Percentiles rank a stretch among this genome's conserved stretches.
These are phyloP conservation scores for Myiothlypis chrysogaster DNA, from an alignment of 2,797 vertebrate genomes.

Conservation along the genomic window DNA sequence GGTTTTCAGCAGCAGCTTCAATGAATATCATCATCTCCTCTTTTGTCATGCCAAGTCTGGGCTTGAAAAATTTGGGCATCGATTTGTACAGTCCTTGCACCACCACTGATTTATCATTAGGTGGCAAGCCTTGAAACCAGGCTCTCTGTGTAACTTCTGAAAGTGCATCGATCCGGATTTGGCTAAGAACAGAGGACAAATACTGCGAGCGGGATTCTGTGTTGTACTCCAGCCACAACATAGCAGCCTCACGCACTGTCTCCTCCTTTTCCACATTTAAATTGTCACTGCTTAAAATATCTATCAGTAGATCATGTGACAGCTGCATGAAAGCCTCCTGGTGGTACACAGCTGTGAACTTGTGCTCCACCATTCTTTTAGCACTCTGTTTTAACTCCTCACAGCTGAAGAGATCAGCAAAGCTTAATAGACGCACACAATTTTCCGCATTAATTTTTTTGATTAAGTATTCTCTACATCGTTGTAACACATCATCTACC, in stretches of 20 bases:
- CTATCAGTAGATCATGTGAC: slow-evolving; percentile 92
- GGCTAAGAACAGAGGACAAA: slow-evolving; percentile 95
- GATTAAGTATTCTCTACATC: slow-evolving; percentile 95
- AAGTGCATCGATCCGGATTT: slow-evolving; percentile 96
- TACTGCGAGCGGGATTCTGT: slow-evolving; percentile 95
- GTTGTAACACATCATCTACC: slow-evolving; percentile 95
- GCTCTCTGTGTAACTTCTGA: slow-evolving; percentile 97
- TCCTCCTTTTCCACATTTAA: slow-evolving; percentile 99
- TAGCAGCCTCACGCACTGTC: slow-evolving; percentile 96
- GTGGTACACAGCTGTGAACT: slow-evolving; percentile 93
- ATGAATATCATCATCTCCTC: slow-evolving; percentile 99
- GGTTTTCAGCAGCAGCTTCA: slow-evolving; percentile 88
- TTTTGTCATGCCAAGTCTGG: slow-evolving; percentile 97
- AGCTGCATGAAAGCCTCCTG: slow-evolving; percentile 97
- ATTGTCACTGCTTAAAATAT: slow-evolving; percentile 97
- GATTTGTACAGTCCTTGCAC: slow-evolving; percentile 99
- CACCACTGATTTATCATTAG: slow-evolving; percentile 97
- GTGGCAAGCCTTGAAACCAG: slow-evolving; percentile 97
- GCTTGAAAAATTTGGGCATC: slow-evolving; percentile 99
- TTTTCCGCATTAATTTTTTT: slow-evolving; percentile 98
- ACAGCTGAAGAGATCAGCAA: slow-evolving; percentile 96
- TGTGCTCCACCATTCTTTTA: slow-evolving; percentile 98
- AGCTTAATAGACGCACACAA: slow-evolving; percentile 94
- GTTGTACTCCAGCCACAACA: slow-evolving; percentile 98
- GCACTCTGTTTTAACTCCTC: slow-evolving; percentile 94